Conservation (phyloP, 1,140 invertebrate species). For the Anthonomus grandis region DNA sequence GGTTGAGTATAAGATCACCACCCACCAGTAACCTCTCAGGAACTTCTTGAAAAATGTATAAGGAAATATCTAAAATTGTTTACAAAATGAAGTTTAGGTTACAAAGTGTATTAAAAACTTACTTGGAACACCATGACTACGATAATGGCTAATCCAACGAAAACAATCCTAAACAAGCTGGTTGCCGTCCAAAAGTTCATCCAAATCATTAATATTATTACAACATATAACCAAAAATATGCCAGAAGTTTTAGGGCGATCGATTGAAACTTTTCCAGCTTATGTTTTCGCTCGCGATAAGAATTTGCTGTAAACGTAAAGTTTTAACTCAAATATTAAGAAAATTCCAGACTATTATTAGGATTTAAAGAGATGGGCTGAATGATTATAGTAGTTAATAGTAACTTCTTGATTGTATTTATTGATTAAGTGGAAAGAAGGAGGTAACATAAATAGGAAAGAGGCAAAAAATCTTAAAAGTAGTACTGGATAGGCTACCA, state of each 20-base stretch:
- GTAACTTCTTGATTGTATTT: too few relatives aligned
- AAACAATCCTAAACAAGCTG: conserved; percentile 10
- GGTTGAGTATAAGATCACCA: conserved; percentile 18
- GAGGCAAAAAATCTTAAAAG: too few relatives aligned
- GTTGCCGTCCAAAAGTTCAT: conserved; percentile 10
- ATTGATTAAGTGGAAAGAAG: too few relatives aligned
- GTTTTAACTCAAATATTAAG: too few relatives aligned
- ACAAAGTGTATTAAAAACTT: not conserved
- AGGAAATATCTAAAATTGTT: conserved; percentile 8
- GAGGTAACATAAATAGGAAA: too few relatives aligned
- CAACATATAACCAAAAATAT: conserved; percentile 17
- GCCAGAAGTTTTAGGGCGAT: conserved; percentile 3
- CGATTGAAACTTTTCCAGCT: not conserved
- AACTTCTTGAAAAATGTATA: conserved; percentile 18
- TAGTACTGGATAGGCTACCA: too few relatives aligned
- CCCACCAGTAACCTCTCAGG: conserved; percentile 20
- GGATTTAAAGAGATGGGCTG: too few relatives aligned
- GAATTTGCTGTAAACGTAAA: too few relatives aligned
- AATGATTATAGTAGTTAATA: too few relatives aligned
- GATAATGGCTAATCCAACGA: conserved; percentile 7
- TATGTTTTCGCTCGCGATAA: too few relatives aligned
- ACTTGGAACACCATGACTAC: conserved; percentile 15
- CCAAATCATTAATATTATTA: conserved; percentile 10
- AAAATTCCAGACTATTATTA: too few relatives aligned
- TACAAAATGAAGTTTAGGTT: not conserved